Evolutionary conservation across 2,888 invertebrate genomes (phyloP), one percentile per base, ranked within the genome.

Genomic region (Zele albiditarsus): DNA sequence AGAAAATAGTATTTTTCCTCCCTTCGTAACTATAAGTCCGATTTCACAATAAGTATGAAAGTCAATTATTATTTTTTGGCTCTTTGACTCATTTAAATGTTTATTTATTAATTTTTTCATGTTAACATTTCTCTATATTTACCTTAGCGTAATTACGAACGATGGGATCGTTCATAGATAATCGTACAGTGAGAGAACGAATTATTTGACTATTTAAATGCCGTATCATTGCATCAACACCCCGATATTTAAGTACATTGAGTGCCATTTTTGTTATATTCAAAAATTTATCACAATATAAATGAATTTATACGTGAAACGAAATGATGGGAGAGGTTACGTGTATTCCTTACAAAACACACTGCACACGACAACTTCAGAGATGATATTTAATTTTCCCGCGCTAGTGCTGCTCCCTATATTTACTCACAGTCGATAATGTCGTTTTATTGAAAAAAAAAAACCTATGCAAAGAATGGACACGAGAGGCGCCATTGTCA

Each of bases 81-180:
- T 23, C 8, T 23, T 20, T 10, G 1, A 5, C 8, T n/a, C 20
- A 8, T n/a, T n/a, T 16, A 20, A 23, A 53, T 53, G 5, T n/a
- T 53, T 53, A n/a, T 53, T 23, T n/a, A 8, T n/a, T 10, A 20
- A 20, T 53, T n/a, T 53, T 53, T 53, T 53, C 20, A 53, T 53
- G 20, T 53, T 53, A 53, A n/a, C 20, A 53, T 20, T 16, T 3
- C 58, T 57, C 12, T 12, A 62, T 70, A 70, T 63, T 78, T 84
- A 85, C 84, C 84, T 84, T 75, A 16, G 70, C 46, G 63, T 75
- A 78, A 74, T 80, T 80, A 70, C 73, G 80, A 77, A 78, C 72
- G 67, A 76, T 69, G 25, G 77, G 77, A 69, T 81, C 78, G n/a
- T 74, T 75, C 65, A 80, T 71, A 49, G 81, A 71, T 65, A 81